phyloP scores from a whole-genome alignment of 2,888 invertebrate species.

The Gastrophysa polygoni region DNA sequence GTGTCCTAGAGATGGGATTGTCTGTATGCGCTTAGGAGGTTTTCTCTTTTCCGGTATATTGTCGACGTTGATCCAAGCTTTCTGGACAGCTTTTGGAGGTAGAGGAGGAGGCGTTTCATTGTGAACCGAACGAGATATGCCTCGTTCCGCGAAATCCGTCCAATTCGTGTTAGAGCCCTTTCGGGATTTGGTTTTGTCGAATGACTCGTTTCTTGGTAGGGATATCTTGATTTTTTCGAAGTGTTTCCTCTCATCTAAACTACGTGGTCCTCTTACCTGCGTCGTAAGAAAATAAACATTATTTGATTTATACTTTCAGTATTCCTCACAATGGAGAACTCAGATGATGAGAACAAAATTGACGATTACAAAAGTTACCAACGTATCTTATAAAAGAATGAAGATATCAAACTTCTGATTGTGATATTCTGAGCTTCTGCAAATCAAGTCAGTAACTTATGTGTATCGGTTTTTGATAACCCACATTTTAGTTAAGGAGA shows the following conservation, averaged over 20 bases:
- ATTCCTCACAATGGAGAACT: no score
- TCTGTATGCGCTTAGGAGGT: conserved; percentile 82
- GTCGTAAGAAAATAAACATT: background rate
- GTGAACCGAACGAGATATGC: conserved; percentile 52
- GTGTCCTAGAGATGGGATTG: conserved; percentile 68
- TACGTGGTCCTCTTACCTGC: conserved; percentile 50
- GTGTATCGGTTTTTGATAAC: no score
- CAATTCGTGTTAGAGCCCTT: conserved; percentile 57
- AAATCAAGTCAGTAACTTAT: no score
- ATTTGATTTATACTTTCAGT: no score
- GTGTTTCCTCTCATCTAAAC: conserved; percentile 49
- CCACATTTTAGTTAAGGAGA: no score
- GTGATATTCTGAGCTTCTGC: no score
- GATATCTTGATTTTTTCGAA: conserved; percentile 74
- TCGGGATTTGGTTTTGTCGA: conserved; percentile 59
- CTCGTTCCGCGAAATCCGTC: conserved; percentile 70
- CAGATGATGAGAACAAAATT: no score
- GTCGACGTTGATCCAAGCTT: conserved; percentile 86
- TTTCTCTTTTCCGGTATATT: conserved; percentile 84
- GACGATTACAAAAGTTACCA: no score
- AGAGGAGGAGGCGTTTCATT: conserved; percentile 58
- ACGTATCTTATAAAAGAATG: no score
- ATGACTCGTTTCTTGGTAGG: conserved; percentile 59
- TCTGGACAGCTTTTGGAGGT: conserved; percentile 56
- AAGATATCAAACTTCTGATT: no score